Evolutionary conservation across 2,888 invertebrate species (phyloP).

Genomic region (Eupelmus urozonus): DNA sequence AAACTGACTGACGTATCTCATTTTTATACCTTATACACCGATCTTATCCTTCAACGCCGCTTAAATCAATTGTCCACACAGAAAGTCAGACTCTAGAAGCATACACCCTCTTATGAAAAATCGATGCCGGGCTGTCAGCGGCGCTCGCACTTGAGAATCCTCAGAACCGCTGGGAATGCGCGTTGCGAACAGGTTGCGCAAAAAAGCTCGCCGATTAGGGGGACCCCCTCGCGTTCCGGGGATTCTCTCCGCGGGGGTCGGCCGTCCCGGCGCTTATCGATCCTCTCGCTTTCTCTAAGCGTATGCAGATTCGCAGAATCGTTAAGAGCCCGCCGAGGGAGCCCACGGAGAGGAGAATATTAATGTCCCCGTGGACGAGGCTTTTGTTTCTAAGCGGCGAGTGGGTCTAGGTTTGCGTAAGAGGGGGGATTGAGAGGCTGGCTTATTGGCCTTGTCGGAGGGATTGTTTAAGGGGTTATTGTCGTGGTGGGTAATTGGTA

Average conservation of each 20-base stretch:
- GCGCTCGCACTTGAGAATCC: background rate
- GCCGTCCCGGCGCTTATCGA: constrained; percentile 38
- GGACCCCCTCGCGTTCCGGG: constrained; percentile 37
- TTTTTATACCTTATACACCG: too few species aligned
- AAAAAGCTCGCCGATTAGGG: constrained; percentile 40
- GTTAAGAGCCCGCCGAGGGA: background rate
- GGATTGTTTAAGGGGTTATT: too few species aligned
- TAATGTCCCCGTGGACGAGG: constrained; percentile 41
- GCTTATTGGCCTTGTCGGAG: too few species aligned
- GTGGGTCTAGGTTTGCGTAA: too few species aligned
- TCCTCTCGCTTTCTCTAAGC: too few species aligned
- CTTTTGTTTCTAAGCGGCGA: constrained; percentile 35
- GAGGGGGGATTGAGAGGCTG: too few species aligned
- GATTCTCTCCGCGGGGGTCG: constrained; percentile 52
- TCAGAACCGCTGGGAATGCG: constrained; percentile 10
- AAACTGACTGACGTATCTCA: too few species aligned
- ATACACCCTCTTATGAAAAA: constrained; percentile 32
- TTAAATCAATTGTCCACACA: too few species aligned
- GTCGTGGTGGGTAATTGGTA: too few species aligned
- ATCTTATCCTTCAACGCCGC: too few species aligned
- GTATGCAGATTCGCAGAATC: constrained; percentile 50
- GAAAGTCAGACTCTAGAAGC: background rate
- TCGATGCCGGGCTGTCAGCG: constrained; percentile 8
- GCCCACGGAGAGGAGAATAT: constrained; percentile 19
- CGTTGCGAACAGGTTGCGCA: constrained; percentile 28